Percentiles rank a stretch among this genome's conserved stretches.
Evolutionary conservation across 2,888 invertebrate genomes (phyloP).

Genomic region (Ecdyonurus torrentis): DNA sequence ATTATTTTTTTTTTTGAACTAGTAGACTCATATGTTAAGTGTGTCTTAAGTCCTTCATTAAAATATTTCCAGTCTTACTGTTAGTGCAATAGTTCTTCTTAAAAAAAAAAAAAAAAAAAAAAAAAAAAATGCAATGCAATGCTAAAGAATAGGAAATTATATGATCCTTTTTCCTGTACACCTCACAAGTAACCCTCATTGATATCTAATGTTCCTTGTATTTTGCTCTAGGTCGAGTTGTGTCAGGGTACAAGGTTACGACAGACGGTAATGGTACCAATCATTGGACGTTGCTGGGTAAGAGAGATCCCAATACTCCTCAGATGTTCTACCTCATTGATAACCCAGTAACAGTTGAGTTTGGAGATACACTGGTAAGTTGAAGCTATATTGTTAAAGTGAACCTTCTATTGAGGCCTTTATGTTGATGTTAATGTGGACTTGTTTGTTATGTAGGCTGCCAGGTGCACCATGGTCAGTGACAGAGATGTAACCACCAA

Average conservation of each 20-base stretch:
- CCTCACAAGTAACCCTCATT: background rate
- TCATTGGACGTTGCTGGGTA: constrained; percentile 69
- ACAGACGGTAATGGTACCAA: constrained; percentile 37
- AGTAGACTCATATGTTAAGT: too few species aligned
- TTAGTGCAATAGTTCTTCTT: too few species aligned
- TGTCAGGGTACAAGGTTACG: constrained; percentile 62
- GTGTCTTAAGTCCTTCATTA: too few species aligned
- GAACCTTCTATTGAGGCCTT: too few species aligned
- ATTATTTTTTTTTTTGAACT: background rate
- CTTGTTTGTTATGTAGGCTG: constrained; percentile 40
- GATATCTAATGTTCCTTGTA: constrained; percentile 6
- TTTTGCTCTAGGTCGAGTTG: constrained; percentile 45
- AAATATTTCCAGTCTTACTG: too few species aligned
- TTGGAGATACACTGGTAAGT: constrained; percentile 50
- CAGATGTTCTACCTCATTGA: constrained; percentile 88
- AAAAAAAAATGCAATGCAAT: too few species aligned
- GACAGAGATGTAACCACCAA: constrained; percentile 40
- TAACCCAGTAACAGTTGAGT: constrained; percentile 39
- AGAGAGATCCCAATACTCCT: constrained; percentile 69
- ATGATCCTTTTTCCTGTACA: background rate
- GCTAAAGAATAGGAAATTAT: too few species aligned
- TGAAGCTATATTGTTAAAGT: too few species aligned
- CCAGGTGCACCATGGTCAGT: constrained; percentile 84
- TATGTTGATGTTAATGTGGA: background rate
- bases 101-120: background rate